Conservation (phyloP, 1,140 invertebrate species). For the Stenopsyche tienmushanensis region DNA sequence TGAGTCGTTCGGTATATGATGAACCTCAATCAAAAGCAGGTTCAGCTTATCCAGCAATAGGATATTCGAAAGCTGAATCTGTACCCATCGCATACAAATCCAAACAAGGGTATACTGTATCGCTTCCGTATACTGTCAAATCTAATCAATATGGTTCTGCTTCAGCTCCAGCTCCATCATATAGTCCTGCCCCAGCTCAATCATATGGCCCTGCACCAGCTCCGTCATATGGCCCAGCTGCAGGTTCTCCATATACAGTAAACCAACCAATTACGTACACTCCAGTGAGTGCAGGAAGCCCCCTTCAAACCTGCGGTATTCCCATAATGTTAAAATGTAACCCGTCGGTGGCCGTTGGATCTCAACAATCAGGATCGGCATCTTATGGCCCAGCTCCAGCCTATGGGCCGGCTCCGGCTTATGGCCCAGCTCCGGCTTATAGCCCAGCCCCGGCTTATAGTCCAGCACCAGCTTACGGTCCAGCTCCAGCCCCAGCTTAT, state of each 20-base stretch:
- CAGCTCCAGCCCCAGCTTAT: slow-evolving; percentile 9
- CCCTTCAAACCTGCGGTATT: slow-evolving; percentile 20
- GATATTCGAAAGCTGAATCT: no score
- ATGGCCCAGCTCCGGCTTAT: slow-evolving; percentile 23
- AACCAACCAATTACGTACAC: neutral
- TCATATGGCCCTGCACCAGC: slow-evolving; percentile 18
- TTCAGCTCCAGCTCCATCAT: neutral
- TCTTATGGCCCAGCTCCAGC: neutral
- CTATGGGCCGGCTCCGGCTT: neutral
- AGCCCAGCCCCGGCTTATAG: neutral
- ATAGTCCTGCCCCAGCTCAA: neutral
- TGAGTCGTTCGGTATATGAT: neutral
- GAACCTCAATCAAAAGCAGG: neutral
- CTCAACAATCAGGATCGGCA: no score
- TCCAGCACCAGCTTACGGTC: neutral
- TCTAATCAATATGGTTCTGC: neutral
- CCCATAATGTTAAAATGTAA: slow-evolving; percentile 31
- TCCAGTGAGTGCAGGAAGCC: neutral
- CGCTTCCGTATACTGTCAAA: no score
- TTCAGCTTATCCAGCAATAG: neutral
- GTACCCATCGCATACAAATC: no score
- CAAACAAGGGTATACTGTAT: no score
- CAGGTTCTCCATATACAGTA: neutral
- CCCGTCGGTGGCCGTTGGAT: slow-evolving; percentile 15
- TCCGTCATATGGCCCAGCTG: slow-evolving; percentile 17